phyloP scores from a whole-genome alignment of 2,113 vertebrate genomes.

The Xenopus laevis region DNA sequence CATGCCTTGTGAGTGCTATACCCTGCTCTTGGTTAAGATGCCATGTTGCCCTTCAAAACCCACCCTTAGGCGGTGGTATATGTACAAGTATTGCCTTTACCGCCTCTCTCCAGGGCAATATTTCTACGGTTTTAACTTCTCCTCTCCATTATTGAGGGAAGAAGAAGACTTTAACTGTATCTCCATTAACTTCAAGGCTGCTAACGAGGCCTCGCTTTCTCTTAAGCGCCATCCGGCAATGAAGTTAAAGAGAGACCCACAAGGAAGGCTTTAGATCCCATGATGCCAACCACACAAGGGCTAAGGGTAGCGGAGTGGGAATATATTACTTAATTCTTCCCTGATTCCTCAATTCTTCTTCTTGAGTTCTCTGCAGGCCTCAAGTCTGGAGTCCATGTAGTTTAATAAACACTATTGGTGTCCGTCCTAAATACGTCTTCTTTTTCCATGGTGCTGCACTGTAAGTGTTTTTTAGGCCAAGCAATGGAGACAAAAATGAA shows the following conservation, averaged over 20 bases:
- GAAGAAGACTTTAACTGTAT: background rate
- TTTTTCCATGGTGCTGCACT: conserved; percentile 20
- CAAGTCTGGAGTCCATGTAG: conserved; percentile 14
- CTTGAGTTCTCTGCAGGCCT: conserved; percentile 36
- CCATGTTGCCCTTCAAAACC: background rate
- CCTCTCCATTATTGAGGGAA: background rate
- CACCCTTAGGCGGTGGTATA: background rate
- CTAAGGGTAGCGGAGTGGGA: background rate
- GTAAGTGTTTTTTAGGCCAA: conserved; percentile 5
- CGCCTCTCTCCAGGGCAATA: conserved; percentile 40
- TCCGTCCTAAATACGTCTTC: background rate
- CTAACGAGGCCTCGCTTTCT: background rate
- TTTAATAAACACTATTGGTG: conserved; percentile 9
- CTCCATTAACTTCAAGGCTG: background rate
- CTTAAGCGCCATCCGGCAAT: background rate
- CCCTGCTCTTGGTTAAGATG: background rate
- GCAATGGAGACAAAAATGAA: conserved; percentile 25
- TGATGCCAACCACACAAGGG: background rate
- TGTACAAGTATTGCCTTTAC: conserved; percentile 39
- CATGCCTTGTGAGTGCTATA: background rate
- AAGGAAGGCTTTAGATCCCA: background rate
- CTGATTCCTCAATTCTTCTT: conserved; percentile 26
- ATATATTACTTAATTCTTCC: background rate
- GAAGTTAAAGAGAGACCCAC: background rate
- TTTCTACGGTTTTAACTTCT: conserved; percentile 28